These are phyloP conservation scores for Colistium nudipinnis DNA, from an alignment of 2,113 vertebrate species.

Conservation along the genomic window DNA sequence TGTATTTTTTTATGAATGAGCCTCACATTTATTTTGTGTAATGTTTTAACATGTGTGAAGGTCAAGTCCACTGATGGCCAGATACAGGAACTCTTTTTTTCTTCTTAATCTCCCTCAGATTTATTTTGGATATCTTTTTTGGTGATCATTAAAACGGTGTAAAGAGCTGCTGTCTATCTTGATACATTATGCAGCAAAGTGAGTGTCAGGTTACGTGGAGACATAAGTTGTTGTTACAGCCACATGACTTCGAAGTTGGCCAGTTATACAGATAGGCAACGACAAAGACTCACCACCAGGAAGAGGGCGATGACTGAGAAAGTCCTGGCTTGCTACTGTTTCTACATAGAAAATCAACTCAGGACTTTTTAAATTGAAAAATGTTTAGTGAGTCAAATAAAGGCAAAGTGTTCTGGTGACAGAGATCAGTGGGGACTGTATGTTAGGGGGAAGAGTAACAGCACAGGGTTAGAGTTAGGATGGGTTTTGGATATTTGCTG, in stretches of 20 bases:
- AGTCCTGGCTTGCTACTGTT: neutral
- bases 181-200: neutral
- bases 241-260: constrained; percentile 19
- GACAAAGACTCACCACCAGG: constrained; percentile 10
- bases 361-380: too few species aligned
- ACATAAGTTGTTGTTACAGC: constrained; percentile 30
- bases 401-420: neutral
- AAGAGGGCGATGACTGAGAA: constrained; percentile 9
- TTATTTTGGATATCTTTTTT: constrained; percentile 45
- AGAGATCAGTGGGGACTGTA: neutral
- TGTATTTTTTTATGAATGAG: too few species aligned
- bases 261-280: constrained; percentile 35
- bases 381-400: neutral
- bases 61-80: constrained; percentile 57
- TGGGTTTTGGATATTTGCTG: neutral
- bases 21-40: too few species aligned
- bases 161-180: constrained; percentile 35
- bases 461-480: neutral
- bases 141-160: too few species aligned
- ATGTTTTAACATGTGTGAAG: too few species aligned
- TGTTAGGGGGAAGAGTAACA: neutral
- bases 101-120: constrained; percentile 27
- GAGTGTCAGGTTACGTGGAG: constrained; percentile 39
- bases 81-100: constrained; percentile 20
- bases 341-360: neutral